Evolutionary conservation across 2,888 invertebrate genomes (phyloP), one percentile per base, ranked within the genome.

Genomic region (Malthinus flaveolus): DNA sequence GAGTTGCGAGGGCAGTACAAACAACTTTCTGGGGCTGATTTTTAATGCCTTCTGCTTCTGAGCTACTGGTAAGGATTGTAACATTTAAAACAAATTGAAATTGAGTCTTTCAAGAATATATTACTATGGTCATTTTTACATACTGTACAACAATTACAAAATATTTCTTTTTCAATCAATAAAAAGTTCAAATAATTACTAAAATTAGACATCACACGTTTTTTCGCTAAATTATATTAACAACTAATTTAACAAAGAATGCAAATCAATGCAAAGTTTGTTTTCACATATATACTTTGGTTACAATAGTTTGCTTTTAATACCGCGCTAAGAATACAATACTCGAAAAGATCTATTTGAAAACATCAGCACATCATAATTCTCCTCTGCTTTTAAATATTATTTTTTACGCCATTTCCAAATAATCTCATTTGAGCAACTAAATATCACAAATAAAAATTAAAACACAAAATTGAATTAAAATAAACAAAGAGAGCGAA

Each of bases 101-200:
- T 23, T 36, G 23, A 44, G 57, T 59, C 54, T 62, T 59, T 59
- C 55, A 64, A 60, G 62, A 64, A 66, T 66, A 66, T 66, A 66
- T 66, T 66, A 64, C 57, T 64, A 60, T 66, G 62, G 64, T 64
- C 63, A 61, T 63, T 64, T 62, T 64, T 65, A 67, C 65, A 66
- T 68, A 68, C 66, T 68, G 67, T 67, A 67, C 67, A 67, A 64
- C 67, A 68, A 68, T 67, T 63, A 67, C 66, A 67, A 68, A 67
- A 68, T 68, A 68, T 67, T 62, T 62, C 55, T 62, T 66, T 61
- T 59, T 66, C 49, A 60, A 59, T 65, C 59, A 64, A 63, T 63
- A 61, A 65, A 65, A 64, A 65, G 56, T 61, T 65, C 59, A 67
- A 64, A 67, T 63, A 66, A 61, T 49, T 59, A 57, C 60, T 63